Percentiles rank a stretch among this genome's conserved stretches.
Evolutionary conservation across 2,113 vertebrate species (phyloP).

Genomic region (Sialia sialis): DNA sequence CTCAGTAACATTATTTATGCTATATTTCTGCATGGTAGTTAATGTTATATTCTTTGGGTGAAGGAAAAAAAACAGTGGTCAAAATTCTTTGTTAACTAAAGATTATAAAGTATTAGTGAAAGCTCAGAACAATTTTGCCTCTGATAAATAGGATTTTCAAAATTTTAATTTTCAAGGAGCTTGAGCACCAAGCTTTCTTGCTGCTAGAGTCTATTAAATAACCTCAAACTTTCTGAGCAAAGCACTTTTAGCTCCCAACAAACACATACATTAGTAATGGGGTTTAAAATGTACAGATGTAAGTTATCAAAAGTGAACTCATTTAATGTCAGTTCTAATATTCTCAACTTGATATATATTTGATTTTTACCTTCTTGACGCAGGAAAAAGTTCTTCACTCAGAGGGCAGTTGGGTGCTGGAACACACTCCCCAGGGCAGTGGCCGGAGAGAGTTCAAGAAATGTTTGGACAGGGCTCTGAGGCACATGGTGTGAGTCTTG

Average conservation of each 20-base stretch:
- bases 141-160: background rate
- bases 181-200: background rate
- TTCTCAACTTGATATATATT: background rate
- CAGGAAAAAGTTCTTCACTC: background rate
- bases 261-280: background rate
- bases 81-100: background rate
- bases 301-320: conserved; percentile 15
- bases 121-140: background rate
- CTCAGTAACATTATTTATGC: background rate
- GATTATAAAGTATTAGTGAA: background rate
- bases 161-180: background rate
- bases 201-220: background rate
- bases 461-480: background rate
- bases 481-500: background rate
- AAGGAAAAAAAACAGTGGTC: background rate
- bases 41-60: background rate
- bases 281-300: background rate
- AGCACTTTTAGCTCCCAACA: background rate
- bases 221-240: background rate
- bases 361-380: background rate
- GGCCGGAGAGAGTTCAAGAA: background rate
- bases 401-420: background rate
- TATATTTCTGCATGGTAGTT: background rate
- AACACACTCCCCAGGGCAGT: background rate
- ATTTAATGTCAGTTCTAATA: background rate